Evolutionary conservation across 2,113 vertebrate species (phyloP).

Genomic region (Ctenodactylus gundi): DNA sequence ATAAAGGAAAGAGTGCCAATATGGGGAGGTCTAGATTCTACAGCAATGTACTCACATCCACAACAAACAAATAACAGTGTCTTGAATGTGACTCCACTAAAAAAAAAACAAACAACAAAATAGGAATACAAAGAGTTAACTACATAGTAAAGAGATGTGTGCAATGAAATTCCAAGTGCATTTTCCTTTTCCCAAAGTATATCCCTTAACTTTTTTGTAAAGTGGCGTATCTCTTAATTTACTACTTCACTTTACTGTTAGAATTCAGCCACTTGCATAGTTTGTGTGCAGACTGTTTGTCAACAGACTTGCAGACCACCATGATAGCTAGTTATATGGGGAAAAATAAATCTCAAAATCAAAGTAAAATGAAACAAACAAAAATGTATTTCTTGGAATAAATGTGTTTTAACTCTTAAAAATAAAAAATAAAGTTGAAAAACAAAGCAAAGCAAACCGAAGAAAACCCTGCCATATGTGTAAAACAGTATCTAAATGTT

Average conservation of each 20-base stretch:
- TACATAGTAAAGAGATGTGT: slow-evolving; percentile 90
- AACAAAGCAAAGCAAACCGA: slow-evolving; percentile 66
- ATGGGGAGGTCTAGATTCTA: slow-evolving; percentile 93
- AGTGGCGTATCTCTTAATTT: slow-evolving; percentile 76
- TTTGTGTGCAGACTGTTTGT: slow-evolving; percentile 80
- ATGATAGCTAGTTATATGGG: slow-evolving; percentile 80
- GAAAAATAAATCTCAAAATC: slow-evolving; percentile 78
- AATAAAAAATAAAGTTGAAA: slow-evolving; percentile 67
- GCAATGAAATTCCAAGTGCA: slow-evolving; percentile 87
- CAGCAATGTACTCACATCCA: slow-evolving; percentile 97
- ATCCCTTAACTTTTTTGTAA: slow-evolving; percentile 74
- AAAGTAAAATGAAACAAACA: slow-evolving; percentile 84
- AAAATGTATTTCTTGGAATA: slow-evolving; percentile 79
- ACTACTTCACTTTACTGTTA: slow-evolving; percentile 80
- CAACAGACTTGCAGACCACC: slow-evolving; percentile 81
- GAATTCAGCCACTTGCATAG: slow-evolving; percentile 81
- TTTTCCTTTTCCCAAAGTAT: slow-evolving; percentile 84
- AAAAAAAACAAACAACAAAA: slow-evolving; percentile 95
- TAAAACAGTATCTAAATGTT: slow-evolving; percentile 80
- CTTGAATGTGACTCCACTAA: slow-evolving; percentile 98
- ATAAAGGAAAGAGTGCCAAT: slow-evolving; percentile 96
- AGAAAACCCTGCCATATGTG: slow-evolving; percentile 73
- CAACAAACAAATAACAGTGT: slow-evolving; percentile 98
- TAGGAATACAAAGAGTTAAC: slow-evolving; percentile 96
- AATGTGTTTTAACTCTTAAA: slow-evolving; percentile 76